Evolutionary conservation across 1,140 invertebrate species (phyloP), one percentile per base, ranked within the genome.

Genomic region (Drosophila mayri): DNA sequence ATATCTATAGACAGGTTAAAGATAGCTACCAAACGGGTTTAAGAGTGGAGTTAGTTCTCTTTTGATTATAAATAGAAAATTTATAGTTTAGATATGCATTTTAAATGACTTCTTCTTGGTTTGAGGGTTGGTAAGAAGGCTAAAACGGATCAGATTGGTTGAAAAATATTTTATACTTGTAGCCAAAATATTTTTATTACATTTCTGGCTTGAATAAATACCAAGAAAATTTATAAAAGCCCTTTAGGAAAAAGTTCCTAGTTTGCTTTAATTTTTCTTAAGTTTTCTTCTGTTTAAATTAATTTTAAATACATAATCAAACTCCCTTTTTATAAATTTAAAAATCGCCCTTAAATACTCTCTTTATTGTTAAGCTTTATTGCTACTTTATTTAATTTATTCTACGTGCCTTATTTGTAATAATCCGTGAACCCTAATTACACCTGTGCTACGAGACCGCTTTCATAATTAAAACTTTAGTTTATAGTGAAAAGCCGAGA

Each of bases 391-490:
- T 47, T 47, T 28, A 28, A 47, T 47, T 47, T 47, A 47, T 47
- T 25, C 44, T 22, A 7, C 16, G 10, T 16, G 16, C 32, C 16
- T 20, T 3, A 37, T 54, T 16, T 54, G 25, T 38, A 38, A 30
- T 43, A 37, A 37, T 28, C 35, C 30, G 41, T 20, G 18, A n/a
- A 25, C 10, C 30, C 32, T 32, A 38, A 47, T 43, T 30, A 62
- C 22, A 32, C 38, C 61, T 40, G 43, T 32, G 16, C 32, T 12
- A 2, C 49, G 41, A 50, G 47, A 57, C 52, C 61, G 54, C 49
- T 76, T 54, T 76, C 63, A 76, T 67, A 76, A 76, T 76, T 76
- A 66, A 76, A 76, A 67, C 40, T 67, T 55, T 54, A 11, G 43
- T 10, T 46, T 38, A 25, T n/a, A 18, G 46, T 18, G 22, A n/a